Base-by-base conservation (phyloP, 2,888 invertebrate genomes). In the Busseola fusca region DNA sequence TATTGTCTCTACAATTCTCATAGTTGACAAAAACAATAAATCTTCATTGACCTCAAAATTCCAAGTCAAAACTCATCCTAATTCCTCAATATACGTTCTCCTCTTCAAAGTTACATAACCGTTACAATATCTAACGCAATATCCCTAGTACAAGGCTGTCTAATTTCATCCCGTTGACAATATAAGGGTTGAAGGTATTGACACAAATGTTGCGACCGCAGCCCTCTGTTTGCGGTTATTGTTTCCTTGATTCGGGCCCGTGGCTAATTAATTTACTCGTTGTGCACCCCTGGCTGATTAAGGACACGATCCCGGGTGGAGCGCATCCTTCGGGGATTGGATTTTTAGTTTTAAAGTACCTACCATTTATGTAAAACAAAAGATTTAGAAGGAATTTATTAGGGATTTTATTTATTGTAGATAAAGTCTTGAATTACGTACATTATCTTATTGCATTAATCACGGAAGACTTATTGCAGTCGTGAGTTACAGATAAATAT, bases 161-260 rank as follows among this genome's bases (percentile, higher is more conserved):
- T 92, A 90, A 92, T 91, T 91, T 88, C 87, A 89, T 87, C 71
- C 87, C 84, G 85, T 86, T 86, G 87, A 90, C 91, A 90, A 89
- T 89, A 89, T 89, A 91, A 91, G 93, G 85, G 93, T 90, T 89
- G 89, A 87, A 87, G 87, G 88, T 93, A 92, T 93, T 93, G 92
- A 92, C 94, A 93, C 91, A 93, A 91, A 91, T 91, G 91, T 87
- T 87, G 87, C 89, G 84, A 80, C 78, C 76, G 89, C 92, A 91
- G 91, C 94, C 94, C 93, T 93, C 92, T 92, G 91, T 92, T 93
- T 92, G 93, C 90, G 91, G 92, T 94, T 94, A 94, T 94, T 94
- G 94, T 94, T 94, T 93, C 92, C 93, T 90, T 92, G 91, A 92
- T 92, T 93, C 89, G 76, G 87, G 90, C 87, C 91, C 86, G 87